Evolutionary conservation across 2,888 invertebrate species (phyloP).

Genomic region (Phania funesta): DNA sequence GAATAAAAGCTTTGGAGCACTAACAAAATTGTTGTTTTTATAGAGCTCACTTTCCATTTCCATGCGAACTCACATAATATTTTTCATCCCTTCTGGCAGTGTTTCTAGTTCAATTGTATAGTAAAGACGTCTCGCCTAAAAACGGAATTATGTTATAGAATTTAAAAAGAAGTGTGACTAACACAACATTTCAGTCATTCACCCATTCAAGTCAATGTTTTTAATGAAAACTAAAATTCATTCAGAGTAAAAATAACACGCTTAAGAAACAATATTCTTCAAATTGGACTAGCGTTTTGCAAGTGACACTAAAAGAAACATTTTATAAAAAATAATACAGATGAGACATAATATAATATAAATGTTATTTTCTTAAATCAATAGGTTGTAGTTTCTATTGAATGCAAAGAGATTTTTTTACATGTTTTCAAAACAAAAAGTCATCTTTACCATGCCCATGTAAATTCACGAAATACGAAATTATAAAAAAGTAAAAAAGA

Average conservation of each 20-base stretch:
- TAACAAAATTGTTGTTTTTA: slow-evolving; percentile 26
- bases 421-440: no score
- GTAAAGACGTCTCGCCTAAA: slow-evolving; percentile 75
- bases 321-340: not conserved
- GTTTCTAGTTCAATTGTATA: slow-evolving; percentile 77
- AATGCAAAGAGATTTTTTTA: not conserved
- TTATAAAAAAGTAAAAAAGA: not conserved
- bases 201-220: not conserved
- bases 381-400: not conserved
- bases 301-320: not conserved
- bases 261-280: not conserved
- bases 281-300: not conserved
- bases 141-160: slow-evolving; percentile 55
- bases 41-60: slow-evolving; percentile 47
- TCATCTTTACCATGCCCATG: not conserved
- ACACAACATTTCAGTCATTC: slow-evolving; percentile 17
- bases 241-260: no score
- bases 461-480: not conserved
- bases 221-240: no score
- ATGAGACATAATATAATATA: not conserved
- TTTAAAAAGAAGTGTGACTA: slow-evolving; percentile 38
- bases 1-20: slow-evolving; percentile 37
- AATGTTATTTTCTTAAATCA: not conserved
- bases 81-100: slow-evolving; percentile 74
- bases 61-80: slow-evolving; percentile 65